Conservation (phyloP, 2,888 invertebrate genomes). For the Hedychridium roseum region DNA sequence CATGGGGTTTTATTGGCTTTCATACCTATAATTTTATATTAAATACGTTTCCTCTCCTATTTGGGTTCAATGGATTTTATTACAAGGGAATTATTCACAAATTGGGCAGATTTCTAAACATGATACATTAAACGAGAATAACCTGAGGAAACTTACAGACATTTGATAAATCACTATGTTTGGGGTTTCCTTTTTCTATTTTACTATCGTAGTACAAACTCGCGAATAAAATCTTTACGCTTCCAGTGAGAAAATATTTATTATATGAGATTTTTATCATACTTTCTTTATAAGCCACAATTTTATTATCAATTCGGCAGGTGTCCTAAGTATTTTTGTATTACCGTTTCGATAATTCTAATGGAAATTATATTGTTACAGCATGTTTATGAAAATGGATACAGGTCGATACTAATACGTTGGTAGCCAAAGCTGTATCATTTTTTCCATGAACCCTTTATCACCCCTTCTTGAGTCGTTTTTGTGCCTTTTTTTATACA, state of each 20-base stretch:
- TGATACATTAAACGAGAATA: too few relatives aligned
- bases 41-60: background rate
- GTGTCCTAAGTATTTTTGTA: background rate
- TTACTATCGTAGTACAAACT: too few relatives aligned
- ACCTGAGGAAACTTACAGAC: too few relatives aligned
- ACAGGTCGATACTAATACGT: slow-evolving; percentile 45
- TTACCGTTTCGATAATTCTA: slow-evolving; percentile 27
- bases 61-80: background rate
- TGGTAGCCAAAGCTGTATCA: slow-evolving; percentile 39
- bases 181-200: too few relatives aligned
- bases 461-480: slow-evolving; percentile 13
- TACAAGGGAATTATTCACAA: too few relatives aligned
- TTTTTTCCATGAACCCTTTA: slow-evolving; percentile 18
- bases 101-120: too few relatives aligned
- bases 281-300: background rate
- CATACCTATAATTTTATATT: slow-evolving; percentile 17
- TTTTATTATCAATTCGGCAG: too few relatives aligned
- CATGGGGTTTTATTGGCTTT: slow-evolving; percentile 27
- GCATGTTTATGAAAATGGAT: slow-evolving; percentile 55
- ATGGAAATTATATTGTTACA: slow-evolving; percentile 57
- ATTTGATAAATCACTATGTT: too few relatives aligned
- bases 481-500: slow-evolving; percentile 6
- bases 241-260: background rate
- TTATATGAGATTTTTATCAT: background rate
- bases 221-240: background rate